Conservation (phyloP, 2,113 vertebrate genomes). For the Ceuthmochares aereus region DNA sequence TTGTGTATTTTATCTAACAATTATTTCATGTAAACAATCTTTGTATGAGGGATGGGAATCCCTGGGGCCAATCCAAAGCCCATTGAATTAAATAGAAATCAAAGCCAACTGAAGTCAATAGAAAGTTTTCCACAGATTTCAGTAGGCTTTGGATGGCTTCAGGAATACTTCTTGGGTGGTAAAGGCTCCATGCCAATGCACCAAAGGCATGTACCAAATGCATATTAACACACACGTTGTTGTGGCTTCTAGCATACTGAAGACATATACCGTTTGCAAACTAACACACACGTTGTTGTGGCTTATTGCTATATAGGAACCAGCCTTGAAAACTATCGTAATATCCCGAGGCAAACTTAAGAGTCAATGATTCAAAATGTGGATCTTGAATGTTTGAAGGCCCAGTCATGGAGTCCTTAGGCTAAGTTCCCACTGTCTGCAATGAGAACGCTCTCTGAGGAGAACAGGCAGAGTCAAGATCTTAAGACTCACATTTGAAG, state of each 20-base stretch:
- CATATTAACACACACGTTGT: conserved; percentile 68
- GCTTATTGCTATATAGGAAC: conserved; percentile 67
- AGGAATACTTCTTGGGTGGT: conserved; percentile 66
- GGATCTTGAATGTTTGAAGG: conserved; percentile 58
- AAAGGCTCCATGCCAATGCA: conserved; percentile 58
- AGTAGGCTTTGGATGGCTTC: conserved; percentile 44
- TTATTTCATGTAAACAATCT: conserved; percentile 21
- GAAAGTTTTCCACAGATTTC: conserved; percentile 65
- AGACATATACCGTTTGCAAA: conserved; percentile 57
- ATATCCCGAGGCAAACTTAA: conserved; percentile 58
- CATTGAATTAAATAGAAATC: conserved; percentile 10
- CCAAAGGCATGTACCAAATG: conserved; percentile 57
- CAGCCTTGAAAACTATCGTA: conserved; percentile 64
- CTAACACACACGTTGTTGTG: conserved; percentile 69
- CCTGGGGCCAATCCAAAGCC: background rate
- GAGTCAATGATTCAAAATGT: conserved; percentile 65
- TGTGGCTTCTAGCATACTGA: conserved; percentile 62
- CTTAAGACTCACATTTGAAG: background rate
- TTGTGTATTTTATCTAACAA: conserved; percentile 11
- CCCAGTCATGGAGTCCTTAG: conserved; percentile 34
- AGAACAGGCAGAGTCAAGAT: background rate
- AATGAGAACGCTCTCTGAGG: background rate
- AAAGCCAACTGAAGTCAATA: conserved; percentile 51
- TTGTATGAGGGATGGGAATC: background rate
- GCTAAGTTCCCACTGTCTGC: conserved; percentile 40